These are phyloP conservation scores for Lynx canadensis DNA, from an alignment of 2,113 vertebrate genomes.

Conservation along the genomic window DNA sequence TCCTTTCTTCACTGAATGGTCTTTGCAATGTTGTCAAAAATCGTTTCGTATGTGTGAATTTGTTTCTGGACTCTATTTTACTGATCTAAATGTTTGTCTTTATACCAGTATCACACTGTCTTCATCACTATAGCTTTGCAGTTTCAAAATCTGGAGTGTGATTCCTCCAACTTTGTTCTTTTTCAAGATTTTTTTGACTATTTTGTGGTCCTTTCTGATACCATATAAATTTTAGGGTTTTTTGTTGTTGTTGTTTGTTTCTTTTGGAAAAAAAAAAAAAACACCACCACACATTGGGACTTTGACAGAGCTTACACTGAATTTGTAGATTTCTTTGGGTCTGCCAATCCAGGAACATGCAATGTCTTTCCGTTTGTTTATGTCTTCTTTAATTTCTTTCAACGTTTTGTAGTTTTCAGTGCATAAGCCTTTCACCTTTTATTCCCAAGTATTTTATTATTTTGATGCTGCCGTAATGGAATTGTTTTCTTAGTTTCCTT, in stretches of 20 bases:
- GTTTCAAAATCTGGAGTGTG: not conserved
- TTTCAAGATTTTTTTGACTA: slow-evolving; percentile 13
- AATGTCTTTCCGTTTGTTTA: not conserved
- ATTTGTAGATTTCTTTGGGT: not conserved
- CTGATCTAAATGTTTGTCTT: not conserved
- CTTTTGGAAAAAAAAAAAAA: not conserved
- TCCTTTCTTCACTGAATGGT: not conserved
- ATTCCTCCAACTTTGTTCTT: not conserved
- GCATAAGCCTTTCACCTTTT: not conserved
- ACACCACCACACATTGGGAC: not conserved
- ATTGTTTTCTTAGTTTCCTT: not conserved
- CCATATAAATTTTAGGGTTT: not conserved
- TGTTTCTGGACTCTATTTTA: not conserved
- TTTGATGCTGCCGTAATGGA: not conserved
- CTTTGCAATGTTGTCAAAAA: not conserved
- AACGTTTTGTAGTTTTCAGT: not conserved
- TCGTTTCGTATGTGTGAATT: not conserved
- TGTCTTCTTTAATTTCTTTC: not conserved
- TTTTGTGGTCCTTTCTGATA: not conserved
- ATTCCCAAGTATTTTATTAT: not conserved
- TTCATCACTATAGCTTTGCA: not conserved
- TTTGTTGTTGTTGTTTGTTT: not conserved
- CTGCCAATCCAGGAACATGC: not conserved
- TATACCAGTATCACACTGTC: not conserved
- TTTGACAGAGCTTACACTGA: not conserved